Conservation (phyloP, 1,140 invertebrate species). For the Drosophila guanche region DNA sequence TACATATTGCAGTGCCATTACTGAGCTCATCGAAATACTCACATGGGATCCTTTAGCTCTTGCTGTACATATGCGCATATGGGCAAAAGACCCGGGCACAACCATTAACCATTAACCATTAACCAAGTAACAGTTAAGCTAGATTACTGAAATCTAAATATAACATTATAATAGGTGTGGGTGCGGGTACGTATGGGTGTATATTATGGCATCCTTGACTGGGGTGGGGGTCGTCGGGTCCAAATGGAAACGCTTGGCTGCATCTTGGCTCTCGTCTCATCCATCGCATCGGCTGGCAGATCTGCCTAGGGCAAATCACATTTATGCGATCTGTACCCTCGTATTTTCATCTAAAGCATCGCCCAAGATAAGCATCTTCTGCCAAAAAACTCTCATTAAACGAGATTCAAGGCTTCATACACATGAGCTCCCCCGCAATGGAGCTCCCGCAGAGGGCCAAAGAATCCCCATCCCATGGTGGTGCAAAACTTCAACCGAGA, state of each 20-base stretch:
- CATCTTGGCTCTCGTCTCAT: constrained; percentile 1
- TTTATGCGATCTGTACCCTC: constrained; percentile 51
- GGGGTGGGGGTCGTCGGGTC: constrained; percentile 17
- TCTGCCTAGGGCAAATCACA: constrained; percentile 3
- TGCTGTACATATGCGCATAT: too few species aligned
- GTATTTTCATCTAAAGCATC: constrained; percentile 67
- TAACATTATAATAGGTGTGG: too few species aligned
- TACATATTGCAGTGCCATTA: too few species aligned
- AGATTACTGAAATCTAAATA: too few species aligned
- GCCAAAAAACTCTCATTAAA: constrained; percentile 71
- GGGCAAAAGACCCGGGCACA: too few species aligned
- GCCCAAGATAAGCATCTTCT: constrained; percentile 62
- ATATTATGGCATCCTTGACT: constrained; percentile 64
- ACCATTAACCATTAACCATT: too few species aligned
- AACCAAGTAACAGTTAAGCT: too few species aligned
- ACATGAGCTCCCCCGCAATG: not conserved
- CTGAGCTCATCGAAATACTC: too few species aligned
- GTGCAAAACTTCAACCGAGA: too few species aligned
- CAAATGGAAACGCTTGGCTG: constrained; percentile 53
- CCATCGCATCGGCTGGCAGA: constrained; percentile 14
- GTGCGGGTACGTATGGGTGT: too few species aligned
- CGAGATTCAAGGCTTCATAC: constrained; percentile 57
- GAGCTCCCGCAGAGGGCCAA: constrained; percentile 10
- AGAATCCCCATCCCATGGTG: constrained; percentile 18
- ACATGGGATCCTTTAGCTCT: too few species aligned